These are phyloP conservation scores for Volucella bombylans DNA, from an alignment of 2,888 invertebrate genomes.

Conservation along the genomic window DNA sequence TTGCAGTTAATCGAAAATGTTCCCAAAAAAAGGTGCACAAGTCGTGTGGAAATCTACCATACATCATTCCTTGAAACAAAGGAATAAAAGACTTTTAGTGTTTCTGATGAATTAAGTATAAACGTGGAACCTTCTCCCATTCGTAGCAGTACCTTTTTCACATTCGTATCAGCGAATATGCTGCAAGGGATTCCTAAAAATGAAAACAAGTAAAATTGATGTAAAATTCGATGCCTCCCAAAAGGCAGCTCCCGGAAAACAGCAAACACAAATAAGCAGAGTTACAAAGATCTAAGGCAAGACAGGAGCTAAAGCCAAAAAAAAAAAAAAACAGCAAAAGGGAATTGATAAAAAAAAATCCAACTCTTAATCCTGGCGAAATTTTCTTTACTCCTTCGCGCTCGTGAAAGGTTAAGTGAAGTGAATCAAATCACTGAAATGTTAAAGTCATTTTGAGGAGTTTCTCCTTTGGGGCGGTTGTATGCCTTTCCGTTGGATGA, in stretches of 20 bases:
- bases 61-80: conserved; percentile 5
- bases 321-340: neutral
- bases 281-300: too few species aligned
- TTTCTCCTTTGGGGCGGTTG: conserved; percentile 63
- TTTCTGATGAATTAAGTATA: conserved; percentile 56
- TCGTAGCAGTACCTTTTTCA: neutral
- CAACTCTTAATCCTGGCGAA: conserved; percentile 62
- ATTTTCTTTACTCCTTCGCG: conserved; percentile 36
- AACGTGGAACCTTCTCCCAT: conserved; percentile 21
- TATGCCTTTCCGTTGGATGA: conserved; percentile 22
- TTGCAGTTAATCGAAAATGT: neutral
- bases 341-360: conserved; percentile 16
- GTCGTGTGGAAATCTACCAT: conserved; percentile 1
- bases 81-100: conserved; percentile 21
- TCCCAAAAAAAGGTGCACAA: conserved; percentile 9
- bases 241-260: neutral
- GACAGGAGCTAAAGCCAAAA: conserved; percentile 16
- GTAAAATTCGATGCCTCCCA: conserved; percentile 40
- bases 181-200: conserved; percentile 44
- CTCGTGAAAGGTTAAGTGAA: conserved; percentile 64
- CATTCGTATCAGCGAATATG: neutral
- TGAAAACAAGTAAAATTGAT: conserved; percentile 57
- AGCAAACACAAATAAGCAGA: neutral
- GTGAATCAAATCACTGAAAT: conserved; percentile 71
- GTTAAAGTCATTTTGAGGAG: conserved; percentile 65